Base-by-base conservation (phyloP, 2,888 invertebrate genomes). In the Tillus elongatus region DNA sequence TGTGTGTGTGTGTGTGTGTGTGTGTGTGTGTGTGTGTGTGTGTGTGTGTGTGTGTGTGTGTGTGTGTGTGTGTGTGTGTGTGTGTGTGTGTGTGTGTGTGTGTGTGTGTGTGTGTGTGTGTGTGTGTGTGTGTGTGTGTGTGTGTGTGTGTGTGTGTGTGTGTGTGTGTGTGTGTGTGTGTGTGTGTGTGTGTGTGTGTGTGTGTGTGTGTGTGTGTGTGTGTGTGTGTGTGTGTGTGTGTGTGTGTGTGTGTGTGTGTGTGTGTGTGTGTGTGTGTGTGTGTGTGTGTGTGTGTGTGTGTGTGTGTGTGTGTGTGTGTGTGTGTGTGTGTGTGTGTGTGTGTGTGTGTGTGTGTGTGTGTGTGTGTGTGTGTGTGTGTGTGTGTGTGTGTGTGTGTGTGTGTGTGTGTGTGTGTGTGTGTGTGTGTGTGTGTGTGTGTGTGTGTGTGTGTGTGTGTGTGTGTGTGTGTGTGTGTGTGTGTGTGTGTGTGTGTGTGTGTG, bases 201-300 rank as follows among this genome's bases (percentile, higher is more conserved):
- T 19, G 19, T 8, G 19, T 19, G 19, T 19, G 19, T 8, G 19
- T 19, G 19, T 19, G 19, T 8, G 19, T 19, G 19, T 19, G 19
- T 8, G 19, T 19, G 19, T 19, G 19, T 8, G 19, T 19, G 19
- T 19, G 19, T 8, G 19, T 19, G 19, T 19, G 19, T 8, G 19
- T 19, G 19, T 19, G 19, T 19, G 19, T 19, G 19, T 19, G 19
- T 19, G 19, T 19, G 19, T 19, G 19, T 19, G 19, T 19, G 19
- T 19, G 19, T 19, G 19, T 19, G 19, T 19, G 19, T 19, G 19
- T 19, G 19, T 19, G 19, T 19, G 19, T 19, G 19, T 19, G 19
- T 19, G 19, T 19, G 19, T 19, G 19, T 19, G 19, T 19, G 19
- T 19, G 19, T 19, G 19, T 19, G 19, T 19, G 19, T 19, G 19